Evolutionary conservation across 2,797 vertebrate genomes (phyloP), one percentile per base, ranked within the genome.

Genomic region (Anomalospiza imberbis): DNA sequence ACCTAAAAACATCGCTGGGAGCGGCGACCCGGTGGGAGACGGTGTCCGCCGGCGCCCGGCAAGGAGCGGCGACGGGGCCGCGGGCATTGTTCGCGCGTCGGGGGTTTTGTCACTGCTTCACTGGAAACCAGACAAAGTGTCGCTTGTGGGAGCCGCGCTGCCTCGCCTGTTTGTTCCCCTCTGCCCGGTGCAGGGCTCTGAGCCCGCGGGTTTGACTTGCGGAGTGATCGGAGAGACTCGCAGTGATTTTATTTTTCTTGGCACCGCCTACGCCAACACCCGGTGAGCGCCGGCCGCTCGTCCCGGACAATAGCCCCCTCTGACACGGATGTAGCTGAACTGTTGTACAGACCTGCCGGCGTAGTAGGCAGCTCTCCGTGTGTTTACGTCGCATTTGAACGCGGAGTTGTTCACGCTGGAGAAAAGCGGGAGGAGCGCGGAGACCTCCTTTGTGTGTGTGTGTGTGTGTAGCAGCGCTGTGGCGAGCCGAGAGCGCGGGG

Each of bases 31-130:
- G n/a, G 53, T 31, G 74, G 50, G 57, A 66, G 36, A 9, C 12
- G 47, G 68, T 70, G 60, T 60, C 63, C 28, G 45, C 68, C 25
- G 68, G 44, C 62, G 44, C 38, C 57, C 62, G 67, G 54, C 58
- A 21, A n/a, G 45, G 32, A 68, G 72, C 48, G 31, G 58, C 72
- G 68, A 6, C 17, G 90, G 66, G 34, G 67, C 82, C 63, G 60
- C 34, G 77, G 92, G 93, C 87, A 91, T 96, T 96, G 95, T 96
- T 95, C 50, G 65, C 17, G 34, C 40, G 60, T 83, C 61, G 77
- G 29, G 40, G 71, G 29, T 73, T 81, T 65, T 44, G 71, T 88
- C 55, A 88, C 82, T 61, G 76, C 79, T 84, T 58, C 50, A 0
- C 86, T 87, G 85, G 18, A 62, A 93, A n/a, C 25, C 72, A 93